phyloP scores from a whole-genome alignment of 2,797 vertebrate genomes.

The Malurus splendens region DNA sequence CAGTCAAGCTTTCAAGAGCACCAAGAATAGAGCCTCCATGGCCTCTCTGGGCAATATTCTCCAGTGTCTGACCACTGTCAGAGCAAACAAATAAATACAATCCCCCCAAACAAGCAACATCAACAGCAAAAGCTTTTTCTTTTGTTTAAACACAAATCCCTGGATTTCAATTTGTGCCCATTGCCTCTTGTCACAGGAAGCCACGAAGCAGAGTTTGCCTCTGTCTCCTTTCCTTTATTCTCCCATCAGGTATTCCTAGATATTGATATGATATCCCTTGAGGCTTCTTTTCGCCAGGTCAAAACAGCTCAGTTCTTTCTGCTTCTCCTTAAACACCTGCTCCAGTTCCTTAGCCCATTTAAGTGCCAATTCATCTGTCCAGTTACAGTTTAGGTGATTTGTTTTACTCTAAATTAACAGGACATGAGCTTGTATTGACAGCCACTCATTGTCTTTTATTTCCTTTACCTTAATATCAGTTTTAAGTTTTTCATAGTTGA shows the following conservation, averaged over 20 bases:
- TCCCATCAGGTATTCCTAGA: neutral
- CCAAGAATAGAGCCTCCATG: neutral
- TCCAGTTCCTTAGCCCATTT: neutral
- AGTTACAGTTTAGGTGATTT: neutral
- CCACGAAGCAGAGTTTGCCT: neutral
- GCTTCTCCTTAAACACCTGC: neutral
- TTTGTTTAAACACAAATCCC: neutral
- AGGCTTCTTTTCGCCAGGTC: neutral
- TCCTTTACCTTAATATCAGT: constrained; percentile 88
- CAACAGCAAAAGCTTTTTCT: neutral
- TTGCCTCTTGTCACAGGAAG: neutral
- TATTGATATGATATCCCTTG: neutral
- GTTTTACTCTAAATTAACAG: neutral
- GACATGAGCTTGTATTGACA: neutral
- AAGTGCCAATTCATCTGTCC: neutral
- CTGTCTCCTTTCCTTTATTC: neutral
- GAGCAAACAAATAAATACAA: neutral
- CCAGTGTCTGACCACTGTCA: neutral
- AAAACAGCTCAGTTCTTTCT: neutral
- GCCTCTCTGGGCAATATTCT: neutral
- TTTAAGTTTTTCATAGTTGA: constrained; percentile 97
- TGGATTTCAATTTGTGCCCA: neutral
- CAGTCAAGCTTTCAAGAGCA: neutral
- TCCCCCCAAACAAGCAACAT: neutral
- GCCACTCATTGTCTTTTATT: neutral